phyloP scores from a whole-genome alignment of 92 coral and sea anemone species.

The Porites cylindrica region DNA sequence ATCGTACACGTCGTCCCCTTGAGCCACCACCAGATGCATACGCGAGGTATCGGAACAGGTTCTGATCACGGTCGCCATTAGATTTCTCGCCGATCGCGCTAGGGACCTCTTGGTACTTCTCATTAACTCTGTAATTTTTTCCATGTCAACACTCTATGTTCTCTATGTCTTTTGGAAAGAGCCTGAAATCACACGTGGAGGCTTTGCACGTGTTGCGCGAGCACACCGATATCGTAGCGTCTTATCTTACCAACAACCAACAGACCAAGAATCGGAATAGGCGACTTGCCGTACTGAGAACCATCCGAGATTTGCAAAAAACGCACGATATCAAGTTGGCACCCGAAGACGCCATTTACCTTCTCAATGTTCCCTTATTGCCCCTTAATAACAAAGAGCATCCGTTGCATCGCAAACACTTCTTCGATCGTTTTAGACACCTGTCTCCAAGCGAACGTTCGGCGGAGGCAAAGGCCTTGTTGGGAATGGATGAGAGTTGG shows the following conservation, averaged over 20 bases:
- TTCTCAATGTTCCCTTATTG: not conserved
- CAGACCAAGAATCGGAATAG: not conserved
- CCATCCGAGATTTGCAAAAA: not conserved
- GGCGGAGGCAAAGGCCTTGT: not conserved
- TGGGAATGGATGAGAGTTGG: not conserved
- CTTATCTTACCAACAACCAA: not conserved
- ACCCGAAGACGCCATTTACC: not conserved
- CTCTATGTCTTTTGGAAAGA: not conserved
- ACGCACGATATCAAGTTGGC: not conserved
- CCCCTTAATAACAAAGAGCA: not conserved
- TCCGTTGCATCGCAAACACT: not conserved
- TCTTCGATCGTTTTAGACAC: not conserved
- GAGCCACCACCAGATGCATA: not conserved
- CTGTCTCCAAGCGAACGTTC: not conserved
- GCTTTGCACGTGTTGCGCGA: conserved; percentile 5
- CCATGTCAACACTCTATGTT: not conserved
- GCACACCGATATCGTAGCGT: not conserved
- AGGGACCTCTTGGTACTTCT: not conserved
- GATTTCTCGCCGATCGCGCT: not conserved
- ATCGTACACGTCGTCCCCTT: conserved; percentile 9
- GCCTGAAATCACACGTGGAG: not conserved
- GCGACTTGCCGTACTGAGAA: not conserved
- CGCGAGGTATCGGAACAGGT: not conserved
- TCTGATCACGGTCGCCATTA: not conserved
- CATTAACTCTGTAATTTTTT: not conserved